Conservation (phyloP, 1,140 invertebrate genomes). For the Habropoda laboriosa region DNA sequence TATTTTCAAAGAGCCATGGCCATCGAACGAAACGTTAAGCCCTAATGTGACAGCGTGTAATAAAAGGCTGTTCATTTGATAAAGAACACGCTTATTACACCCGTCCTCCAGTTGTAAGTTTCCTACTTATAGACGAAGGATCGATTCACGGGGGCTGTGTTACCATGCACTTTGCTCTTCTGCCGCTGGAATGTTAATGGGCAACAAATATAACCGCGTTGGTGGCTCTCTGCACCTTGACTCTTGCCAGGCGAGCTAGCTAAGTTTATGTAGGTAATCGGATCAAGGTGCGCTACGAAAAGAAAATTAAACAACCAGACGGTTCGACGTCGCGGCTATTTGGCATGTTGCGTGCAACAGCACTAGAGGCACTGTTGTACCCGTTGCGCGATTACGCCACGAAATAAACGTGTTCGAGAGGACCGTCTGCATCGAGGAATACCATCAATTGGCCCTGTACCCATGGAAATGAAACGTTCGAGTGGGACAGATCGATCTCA, state of each 20-base stretch:
- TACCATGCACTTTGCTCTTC: conserved; percentile 24
- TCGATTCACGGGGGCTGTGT: conserved; percentile 6
- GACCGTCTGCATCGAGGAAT: too few relatives aligned
- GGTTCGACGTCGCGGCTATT: background rate
- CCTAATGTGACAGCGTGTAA: background rate
- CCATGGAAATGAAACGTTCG: too few relatives aligned
- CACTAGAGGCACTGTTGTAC: background rate
- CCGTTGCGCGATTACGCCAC: background rate
- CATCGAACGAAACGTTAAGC: background rate
- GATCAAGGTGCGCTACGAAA: conserved; percentile 32
- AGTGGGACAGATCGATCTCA: background rate
- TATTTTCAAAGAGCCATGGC: too few relatives aligned
- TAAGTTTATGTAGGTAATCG: conserved; percentile 32
- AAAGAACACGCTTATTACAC: background rate
- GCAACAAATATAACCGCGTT: conserved; percentile 28
- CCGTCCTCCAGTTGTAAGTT: background rate
- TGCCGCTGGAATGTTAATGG: conserved; percentile 38
- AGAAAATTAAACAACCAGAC: conserved; percentile 15
- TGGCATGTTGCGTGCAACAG: background rate
- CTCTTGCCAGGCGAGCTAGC: conserved; percentile 30
- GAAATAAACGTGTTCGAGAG: background rate
- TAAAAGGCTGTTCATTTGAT: background rate
- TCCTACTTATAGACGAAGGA: background rate
- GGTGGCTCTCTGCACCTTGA: conserved; percentile 34
- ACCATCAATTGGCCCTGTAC: too few relatives aligned